Conservation (phyloP, 2,888 invertebrate species). For the Eugnorisma glareosa region DNA sequence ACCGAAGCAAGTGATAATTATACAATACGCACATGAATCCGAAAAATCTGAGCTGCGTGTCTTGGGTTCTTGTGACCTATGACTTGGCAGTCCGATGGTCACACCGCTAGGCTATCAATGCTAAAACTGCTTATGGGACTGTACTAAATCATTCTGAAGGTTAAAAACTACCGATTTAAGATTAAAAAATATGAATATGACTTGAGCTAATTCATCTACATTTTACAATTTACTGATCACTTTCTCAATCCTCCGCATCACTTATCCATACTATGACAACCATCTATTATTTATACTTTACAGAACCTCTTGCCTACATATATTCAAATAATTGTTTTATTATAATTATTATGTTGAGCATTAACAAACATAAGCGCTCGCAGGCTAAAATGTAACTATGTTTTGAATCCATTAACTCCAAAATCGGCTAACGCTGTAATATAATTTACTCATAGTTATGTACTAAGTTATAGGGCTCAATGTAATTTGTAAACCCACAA, state of each 20-base stretch:
- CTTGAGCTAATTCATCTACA: too few species aligned
- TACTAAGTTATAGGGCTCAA: constrained; percentile 20
- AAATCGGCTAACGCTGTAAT: constrained; percentile 26
- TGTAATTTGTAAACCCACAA: constrained; percentile 31
- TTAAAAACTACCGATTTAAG: too few species aligned
- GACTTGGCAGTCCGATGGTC: too few species aligned
- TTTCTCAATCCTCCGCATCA: neutral
- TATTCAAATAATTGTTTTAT: neutral
- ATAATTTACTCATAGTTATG: constrained; percentile 22
- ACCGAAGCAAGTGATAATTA: too few species aligned
- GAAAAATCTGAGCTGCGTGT: too few species aligned
- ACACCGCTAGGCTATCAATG: too few species aligned
- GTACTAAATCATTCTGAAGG: too few species aligned
- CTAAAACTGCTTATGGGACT: too few species aligned
- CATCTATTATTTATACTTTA: neutral
- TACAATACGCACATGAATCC: too few species aligned
- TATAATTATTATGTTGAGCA: neutral
- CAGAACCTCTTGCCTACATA: neutral
- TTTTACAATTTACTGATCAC: neutral
- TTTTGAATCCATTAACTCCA: constrained; percentile 23
- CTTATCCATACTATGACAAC: neutral
- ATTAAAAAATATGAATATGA: too few species aligned
- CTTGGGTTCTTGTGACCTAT: too few species aligned
- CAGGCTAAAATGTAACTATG: constrained; percentile 5
- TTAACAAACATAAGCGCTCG: neutral